Evolutionary conservation across 2,888 invertebrate genomes (phyloP).

Genomic region (Drosophila atripex): DNA sequence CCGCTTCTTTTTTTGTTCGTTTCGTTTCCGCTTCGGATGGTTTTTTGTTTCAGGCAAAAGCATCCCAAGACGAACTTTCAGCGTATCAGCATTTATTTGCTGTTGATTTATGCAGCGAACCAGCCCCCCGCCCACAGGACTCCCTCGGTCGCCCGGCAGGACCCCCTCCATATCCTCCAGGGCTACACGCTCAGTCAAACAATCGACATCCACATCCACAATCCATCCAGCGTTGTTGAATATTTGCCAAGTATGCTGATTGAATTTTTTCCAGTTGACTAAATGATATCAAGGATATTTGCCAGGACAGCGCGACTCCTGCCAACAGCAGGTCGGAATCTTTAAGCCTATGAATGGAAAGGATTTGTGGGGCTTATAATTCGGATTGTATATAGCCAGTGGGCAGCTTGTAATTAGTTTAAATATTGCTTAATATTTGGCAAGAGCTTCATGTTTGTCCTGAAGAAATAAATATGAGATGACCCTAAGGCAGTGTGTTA

Average conservation of each 20-base stretch:
- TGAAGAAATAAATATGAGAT: not conserved
- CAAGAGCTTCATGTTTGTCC: not conserved
- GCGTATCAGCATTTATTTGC: conserved; percentile 80
- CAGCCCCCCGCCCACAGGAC: conserved; percentile 11
- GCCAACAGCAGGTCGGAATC: conserved; percentile 23
- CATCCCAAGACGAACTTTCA: conserved; percentile 73
- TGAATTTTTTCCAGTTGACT: conserved; percentile 83
- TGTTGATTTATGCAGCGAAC: conserved; percentile 75
- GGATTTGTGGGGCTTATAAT: conserved; percentile 14
- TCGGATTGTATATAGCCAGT: conserved; percentile 22
- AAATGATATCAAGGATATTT: conserved; percentile 83
- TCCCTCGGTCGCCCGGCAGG: not conserved
- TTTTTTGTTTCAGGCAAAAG: conserved; percentile 77
- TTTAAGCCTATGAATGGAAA: conserved; percentile 40
- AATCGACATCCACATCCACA: conserved; percentile 54
- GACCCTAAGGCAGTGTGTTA: not conserved
- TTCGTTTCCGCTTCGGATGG: conserved; percentile 77
- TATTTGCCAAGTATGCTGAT: conserved; percentile 83
- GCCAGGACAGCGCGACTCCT: conserved; percentile 52
- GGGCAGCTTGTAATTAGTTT: conserved; percentile 20
- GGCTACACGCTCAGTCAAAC: conserved; percentile 56
- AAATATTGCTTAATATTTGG: conserved; percentile 26
- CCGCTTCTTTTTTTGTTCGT: conserved; percentile 10
- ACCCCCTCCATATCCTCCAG: conserved; percentile 1
- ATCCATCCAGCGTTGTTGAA: conserved; percentile 47